Evolutionary conservation across 1,140 invertebrate genomes (phyloP).

Genomic region (Temnothorax curvispinosus): DNA sequence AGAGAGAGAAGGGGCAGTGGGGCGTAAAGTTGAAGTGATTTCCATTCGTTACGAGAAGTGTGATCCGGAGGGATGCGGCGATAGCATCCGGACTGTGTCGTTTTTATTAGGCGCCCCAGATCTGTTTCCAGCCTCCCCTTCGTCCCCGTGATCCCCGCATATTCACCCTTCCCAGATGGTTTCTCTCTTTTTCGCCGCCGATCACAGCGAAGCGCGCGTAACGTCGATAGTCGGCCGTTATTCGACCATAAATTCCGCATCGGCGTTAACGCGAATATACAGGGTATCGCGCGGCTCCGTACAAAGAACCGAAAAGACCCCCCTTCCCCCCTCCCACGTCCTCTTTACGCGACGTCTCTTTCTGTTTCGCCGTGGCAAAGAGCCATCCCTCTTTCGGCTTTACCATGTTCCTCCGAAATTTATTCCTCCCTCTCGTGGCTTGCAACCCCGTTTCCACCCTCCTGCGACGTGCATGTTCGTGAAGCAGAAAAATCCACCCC

Average conservation of each 20-base stretch:
- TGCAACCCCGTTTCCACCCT: slow-evolving; percentile 33
- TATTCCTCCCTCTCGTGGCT: slow-evolving; percentile 56
- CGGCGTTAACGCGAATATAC: slow-evolving; percentile 75
- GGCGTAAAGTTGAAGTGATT: slow-evolving; percentile 26
- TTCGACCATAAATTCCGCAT: slow-evolving; percentile 79
- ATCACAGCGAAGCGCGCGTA: slow-evolving; percentile 52
- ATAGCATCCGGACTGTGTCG: slow-evolving; percentile 32
- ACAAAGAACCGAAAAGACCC: slow-evolving; percentile 42
- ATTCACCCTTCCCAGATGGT: background rate
- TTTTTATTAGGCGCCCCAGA: slow-evolving; percentile 49
- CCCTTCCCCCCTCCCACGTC: too few species aligned
- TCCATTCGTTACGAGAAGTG: slow-evolving; percentile 36
- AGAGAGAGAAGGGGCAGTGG: background rate
- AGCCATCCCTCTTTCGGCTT: slow-evolving; percentile 49
- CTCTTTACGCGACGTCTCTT: slow-evolving; percentile 45
- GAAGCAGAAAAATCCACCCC: slow-evolving; percentile 46
- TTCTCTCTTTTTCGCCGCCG: slow-evolving; percentile 65
- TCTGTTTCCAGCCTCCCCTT: slow-evolving; percentile 9
- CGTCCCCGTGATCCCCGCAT: background rate
- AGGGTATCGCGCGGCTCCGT: slow-evolving; percentile 48
- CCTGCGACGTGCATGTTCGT: slow-evolving; percentile 47
- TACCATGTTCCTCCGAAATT: slow-evolving; percentile 53
- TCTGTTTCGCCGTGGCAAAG: slow-evolving; percentile 47
- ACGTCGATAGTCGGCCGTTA: slow-evolving; percentile 72
- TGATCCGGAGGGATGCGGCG: slow-evolving; percentile 14